A percentile compares a stretch with the other conserved stretches of the same genome.
Evolutionary conservation across 2,888 invertebrate species (phyloP).

Genomic region (Mythimna vitellina): DNA sequence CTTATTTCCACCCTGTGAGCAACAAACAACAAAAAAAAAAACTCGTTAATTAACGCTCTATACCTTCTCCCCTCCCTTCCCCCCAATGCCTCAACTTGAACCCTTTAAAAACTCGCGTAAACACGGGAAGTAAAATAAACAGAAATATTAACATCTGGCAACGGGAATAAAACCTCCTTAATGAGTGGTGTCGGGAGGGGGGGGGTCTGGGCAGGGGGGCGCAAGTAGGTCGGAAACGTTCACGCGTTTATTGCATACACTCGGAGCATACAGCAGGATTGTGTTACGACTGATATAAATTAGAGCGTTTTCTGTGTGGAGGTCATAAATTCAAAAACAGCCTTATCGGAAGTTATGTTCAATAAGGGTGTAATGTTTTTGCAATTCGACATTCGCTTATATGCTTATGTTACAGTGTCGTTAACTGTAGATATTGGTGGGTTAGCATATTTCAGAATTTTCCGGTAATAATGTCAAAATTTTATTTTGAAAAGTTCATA

Average conservation of each 20-base stretch:
- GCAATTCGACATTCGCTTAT: conserved; percentile 3
- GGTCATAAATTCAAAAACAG: conserved; percentile 57
- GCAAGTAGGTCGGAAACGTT: conserved; percentile 55
- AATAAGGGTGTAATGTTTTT: conserved; percentile 36
- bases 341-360: conserved; percentile 55
- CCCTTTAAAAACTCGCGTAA: conserved; percentile 67
- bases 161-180: conserved; percentile 65
- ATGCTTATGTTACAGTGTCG: neutral
- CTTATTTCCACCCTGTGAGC: conserved; percentile 61
- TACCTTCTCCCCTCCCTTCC: conserved; percentile 24
- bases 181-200: conserved; percentile 50
- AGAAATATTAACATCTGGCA: conserved; percentile 69
- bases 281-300: conserved; percentile 63
- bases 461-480: too few species aligned
- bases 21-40: conserved; percentile 62
- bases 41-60: conserved; percentile 65
- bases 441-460: neutral
- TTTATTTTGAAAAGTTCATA: too few species aligned
- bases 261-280: conserved; percentile 48
- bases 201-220: conserved; percentile 13
- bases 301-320: conserved; percentile 52
- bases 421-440: neutral
- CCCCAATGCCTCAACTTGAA: conserved; percentile 50
- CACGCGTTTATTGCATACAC: conserved; percentile 58
- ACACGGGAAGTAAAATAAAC: conserved; percentile 67